Conservation (phyloP, 2,888 invertebrate genomes). For the Branchipolynoe longqiensis region DNA sequence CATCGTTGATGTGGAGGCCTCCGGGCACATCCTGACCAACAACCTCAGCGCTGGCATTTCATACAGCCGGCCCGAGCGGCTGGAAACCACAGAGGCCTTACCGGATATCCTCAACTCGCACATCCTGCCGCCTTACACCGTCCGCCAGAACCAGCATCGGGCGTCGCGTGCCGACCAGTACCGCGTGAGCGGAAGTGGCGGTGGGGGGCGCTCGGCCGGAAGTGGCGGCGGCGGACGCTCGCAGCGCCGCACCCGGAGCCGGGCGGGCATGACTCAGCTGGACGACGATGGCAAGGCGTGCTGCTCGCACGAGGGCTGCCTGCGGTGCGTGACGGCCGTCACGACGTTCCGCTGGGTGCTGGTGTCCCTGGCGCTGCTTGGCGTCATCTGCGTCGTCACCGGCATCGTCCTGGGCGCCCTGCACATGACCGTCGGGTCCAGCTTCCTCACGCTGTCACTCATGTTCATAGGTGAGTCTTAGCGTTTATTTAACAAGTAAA, state of each 20-base stretch:
- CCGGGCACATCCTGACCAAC: neutral
- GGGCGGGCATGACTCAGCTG: conserved; percentile 24
- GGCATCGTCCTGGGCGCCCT: conserved; percentile 80
- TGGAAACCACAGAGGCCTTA: conserved; percentile 68
- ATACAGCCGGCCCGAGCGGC: conserved; percentile 25
- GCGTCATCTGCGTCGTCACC: conserved; percentile 79
- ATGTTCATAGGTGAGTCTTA: conserved; percentile 80
- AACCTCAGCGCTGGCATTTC: conserved; percentile 24
- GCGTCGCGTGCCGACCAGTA: conserved; percentile 65
- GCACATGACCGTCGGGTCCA: conserved; percentile 73
- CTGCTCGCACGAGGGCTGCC: conserved; percentile 67
- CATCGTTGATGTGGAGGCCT: neutral
- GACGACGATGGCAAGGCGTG: conserved; percentile 61
- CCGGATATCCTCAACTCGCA: conserved; percentile 78
- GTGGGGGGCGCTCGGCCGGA: neutral
- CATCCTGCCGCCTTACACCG: conserved; percentile 70
- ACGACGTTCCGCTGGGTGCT: conserved; percentile 80
- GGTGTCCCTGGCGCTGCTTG: conserved; percentile 77
- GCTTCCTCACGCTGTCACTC: conserved; percentile 79
- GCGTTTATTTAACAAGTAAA: no score
- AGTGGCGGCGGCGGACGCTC: neutral
- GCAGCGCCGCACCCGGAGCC: neutral
- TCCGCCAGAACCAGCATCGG: conserved; percentile 69
- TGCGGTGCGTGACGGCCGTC: conserved; percentile 75
- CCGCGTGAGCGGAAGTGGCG: conserved; percentile 53